Evolutionary conservation across 2,888 invertebrate species (phyloP).

Genomic region (Odiellus spinosus): DNA sequence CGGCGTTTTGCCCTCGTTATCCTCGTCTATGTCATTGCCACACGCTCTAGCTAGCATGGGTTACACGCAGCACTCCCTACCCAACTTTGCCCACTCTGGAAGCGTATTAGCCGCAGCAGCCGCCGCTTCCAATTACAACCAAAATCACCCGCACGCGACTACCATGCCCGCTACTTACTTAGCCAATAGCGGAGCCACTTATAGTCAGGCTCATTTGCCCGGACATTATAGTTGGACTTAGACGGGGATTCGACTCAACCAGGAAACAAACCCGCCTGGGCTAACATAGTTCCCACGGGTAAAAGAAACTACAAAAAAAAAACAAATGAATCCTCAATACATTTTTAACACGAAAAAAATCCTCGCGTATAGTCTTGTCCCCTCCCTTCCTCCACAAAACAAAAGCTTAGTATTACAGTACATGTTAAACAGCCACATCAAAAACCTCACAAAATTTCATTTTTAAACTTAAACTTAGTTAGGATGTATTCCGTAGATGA

Average conservation of each 20-base stretch:
- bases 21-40: conserved; percentile 7
- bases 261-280: too few species aligned
- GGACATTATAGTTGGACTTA: conserved; percentile 20
- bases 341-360: too few species aligned
- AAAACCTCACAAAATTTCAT: too few species aligned
- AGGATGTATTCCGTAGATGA: too few species aligned
- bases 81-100: conserved; percentile 18
- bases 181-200: conserved; percentile 14
- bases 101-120: conserved; percentile 8
- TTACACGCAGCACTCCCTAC: conserved; percentile 18
- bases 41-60: conserved; percentile 16
- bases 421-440: too few species aligned
- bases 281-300: too few species aligned
- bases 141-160: conserved; percentile 16
- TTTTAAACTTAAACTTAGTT: too few species aligned
- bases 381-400: too few species aligned
- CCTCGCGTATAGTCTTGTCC: too few species aligned
- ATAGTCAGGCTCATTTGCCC: conserved; percentile 18
- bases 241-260: neutral
- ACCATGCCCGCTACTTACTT: conserved; percentile 16
- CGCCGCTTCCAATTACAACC: conserved; percentile 14
- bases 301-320: too few species aligned
- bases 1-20: conserved; percentile 8
- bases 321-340: too few species aligned
- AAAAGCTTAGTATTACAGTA: too few species aligned